Percentiles rank a stretch among this genome's conserved stretches.
Conservation (phyloP, 2,888 invertebrate genomes). For the Amphiduros pacificus region DNA sequence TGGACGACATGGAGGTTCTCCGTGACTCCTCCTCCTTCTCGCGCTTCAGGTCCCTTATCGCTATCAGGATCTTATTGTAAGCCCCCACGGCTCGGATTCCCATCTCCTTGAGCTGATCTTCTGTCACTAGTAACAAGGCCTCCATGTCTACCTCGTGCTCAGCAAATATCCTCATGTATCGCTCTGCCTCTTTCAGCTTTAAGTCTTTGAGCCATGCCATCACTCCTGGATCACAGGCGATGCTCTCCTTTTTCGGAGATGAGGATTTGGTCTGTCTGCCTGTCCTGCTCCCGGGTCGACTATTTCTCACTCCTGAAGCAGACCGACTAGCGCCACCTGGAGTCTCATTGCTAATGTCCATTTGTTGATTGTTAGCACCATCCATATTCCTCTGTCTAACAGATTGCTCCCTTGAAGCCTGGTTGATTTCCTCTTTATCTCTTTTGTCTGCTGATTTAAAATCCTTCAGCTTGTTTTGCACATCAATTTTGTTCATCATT, state of each 20-base stretch:
- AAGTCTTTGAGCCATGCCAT: conserved; percentile 40
- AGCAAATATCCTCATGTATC: conserved; percentile 43
- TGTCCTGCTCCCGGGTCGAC: background rate
- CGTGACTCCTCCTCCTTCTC: background rate
- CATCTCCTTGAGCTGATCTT: conserved; percentile 40
- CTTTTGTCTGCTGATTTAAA: background rate
- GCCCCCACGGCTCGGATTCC: conserved; percentile 45
- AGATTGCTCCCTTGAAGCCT: no score
- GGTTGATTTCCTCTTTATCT: background rate
- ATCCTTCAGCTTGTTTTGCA: background rate
- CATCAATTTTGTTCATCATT: conserved; percentile 1
- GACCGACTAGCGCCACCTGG: no score
- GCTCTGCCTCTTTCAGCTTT: conserved; percentile 38
- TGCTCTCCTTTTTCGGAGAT: background rate
- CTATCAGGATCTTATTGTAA: conserved; percentile 43
- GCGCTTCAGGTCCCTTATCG: conserved; percentile 35
- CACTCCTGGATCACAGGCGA: conserved; percentile 39
- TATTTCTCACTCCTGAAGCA: background rate
- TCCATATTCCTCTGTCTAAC: no score
- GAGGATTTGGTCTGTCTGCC: background rate
- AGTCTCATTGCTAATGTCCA: no score
- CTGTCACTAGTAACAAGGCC: conserved; percentile 38
- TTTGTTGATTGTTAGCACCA: no score
- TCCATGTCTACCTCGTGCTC: conserved; percentile 47
- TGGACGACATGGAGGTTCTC: background rate